Base-by-base conservation (phyloP, 1,140 invertebrate species). In the Tyrophagus putrescentiae region DNA sequence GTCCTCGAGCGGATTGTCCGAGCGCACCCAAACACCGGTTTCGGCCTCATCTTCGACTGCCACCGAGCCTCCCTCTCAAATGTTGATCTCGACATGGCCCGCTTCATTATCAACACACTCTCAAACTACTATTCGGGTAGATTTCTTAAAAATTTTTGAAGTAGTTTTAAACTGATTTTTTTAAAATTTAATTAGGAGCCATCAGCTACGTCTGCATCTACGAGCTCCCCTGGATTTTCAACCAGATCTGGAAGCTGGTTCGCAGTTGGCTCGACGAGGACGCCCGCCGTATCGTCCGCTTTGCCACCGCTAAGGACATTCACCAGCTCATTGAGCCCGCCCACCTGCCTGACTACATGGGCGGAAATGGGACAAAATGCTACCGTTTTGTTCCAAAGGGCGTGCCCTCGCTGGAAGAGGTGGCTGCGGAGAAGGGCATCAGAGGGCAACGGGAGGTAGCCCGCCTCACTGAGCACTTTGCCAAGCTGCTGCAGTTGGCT, bases 211-310 rank as follows among this genome's bases (percentile, higher is more conserved):
- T 41, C 13, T 52, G 39, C 23, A 32, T 64, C 4, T 62, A 59
- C 25, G 60, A 60, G 7, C 62, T 64, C 21, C 63, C 63, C 3
- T 64, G 63, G 63, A 57, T 64, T 39, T 44, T 64, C 6, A 63
- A 63, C 41, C 50, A 57, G 11, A 56, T 62, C 23, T 64, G 62
- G 21, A 63, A 48, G 6, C 5, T 62, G 13, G 60, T 62, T 4
- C 53, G 64, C 3, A 27, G 33, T 16, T 57, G 50, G 36, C 31
- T 64, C 4, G 52, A 56, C 32, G 57, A 54, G 4, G 57, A 61
- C 16, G 36, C 53, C 1, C 36, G 39, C 9, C 34, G 21, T 6
- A 57, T 58, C n/a, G 53, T 64, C 16, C 21, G 32, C 21, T 64
- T 64, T 36, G 61, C 32, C 21, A 60, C 41, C 7, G 23, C 25